Conservation (phyloP, 1,140 invertebrate species). For the Augochlora pura region DNA sequence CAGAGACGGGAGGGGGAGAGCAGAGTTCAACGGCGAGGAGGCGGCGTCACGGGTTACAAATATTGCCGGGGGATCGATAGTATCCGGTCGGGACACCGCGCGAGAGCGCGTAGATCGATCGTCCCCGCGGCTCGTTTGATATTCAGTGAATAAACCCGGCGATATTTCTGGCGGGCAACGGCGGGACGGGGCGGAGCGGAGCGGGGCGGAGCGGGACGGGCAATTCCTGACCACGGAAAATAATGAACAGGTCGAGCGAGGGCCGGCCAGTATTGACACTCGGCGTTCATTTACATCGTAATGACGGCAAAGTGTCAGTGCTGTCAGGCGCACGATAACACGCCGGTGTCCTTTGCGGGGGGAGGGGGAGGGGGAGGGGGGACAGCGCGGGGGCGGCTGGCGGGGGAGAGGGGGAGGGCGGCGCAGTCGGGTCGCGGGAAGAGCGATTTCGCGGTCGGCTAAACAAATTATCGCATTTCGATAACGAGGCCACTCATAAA, state of each 20-base stretch:
- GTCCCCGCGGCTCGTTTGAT: background rate
- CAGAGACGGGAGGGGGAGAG: too few relatives aligned
- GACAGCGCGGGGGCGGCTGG: too few relatives aligned
- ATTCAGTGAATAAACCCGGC: background rate
- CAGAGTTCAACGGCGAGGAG: too few relatives aligned
- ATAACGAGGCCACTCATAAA: constrained; percentile 65
- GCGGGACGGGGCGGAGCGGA: background rate
- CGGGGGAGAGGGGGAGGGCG: background rate
- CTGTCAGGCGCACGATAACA: constrained; percentile 62
- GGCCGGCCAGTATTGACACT: constrained; percentile 56
- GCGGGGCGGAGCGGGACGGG: background rate
- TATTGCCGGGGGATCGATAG: too few relatives aligned
- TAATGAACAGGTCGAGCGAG: constrained; percentile 56
- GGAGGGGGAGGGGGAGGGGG: background rate
- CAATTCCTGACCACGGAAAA: constrained; percentile 56
- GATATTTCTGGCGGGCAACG: constrained; percentile 24
- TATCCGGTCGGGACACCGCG: too few relatives aligned
- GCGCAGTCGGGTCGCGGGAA: constrained; percentile 1
- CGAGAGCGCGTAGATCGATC: too few relatives aligned
- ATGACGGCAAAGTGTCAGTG: constrained; percentile 63
- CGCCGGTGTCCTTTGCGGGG: background rate
- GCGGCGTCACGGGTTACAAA: too few relatives aligned
- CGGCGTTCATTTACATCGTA: constrained; percentile 65
- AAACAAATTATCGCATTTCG: constrained; percentile 69
- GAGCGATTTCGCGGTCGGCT: constrained; percentile 60